Evolutionary conservation across 2,113 vertebrate species (phyloP).

Genomic region (Pardalotus punctatus): DNA sequence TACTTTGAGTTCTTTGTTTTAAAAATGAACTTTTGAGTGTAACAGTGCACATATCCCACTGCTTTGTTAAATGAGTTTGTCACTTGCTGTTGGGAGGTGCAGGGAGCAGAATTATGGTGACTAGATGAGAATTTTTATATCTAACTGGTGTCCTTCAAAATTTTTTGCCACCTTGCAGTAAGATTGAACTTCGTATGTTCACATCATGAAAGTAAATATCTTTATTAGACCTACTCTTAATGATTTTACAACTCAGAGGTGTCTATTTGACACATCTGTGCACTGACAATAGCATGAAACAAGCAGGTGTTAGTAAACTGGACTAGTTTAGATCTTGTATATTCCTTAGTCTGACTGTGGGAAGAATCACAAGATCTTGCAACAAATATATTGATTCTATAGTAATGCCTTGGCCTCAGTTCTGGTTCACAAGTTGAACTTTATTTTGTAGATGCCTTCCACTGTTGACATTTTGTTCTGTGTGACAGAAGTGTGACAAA

Average conservation of each 20-base stretch:
- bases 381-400: not conserved
- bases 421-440: not conserved
- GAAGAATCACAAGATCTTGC: not conserved
- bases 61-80: not conserved
- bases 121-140: not conserved
- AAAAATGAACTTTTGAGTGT: not conserved
- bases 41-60: not conserved
- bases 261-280: not conserved
- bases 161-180: not conserved
- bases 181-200: not conserved
- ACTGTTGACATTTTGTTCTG: not conserved
- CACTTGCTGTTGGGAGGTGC: not conserved
- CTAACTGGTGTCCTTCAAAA: not conserved
- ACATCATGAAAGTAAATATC: not conserved
- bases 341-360: not conserved
- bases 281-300: not conserved
- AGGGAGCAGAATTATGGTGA: not conserved
- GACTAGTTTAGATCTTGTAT: not conserved
- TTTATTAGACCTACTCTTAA: not conserved
- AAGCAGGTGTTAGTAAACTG: not conserved
- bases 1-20: not conserved
- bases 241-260: not conserved
- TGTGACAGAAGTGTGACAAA: slow-evolving; percentile 25
- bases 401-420: not conserved
- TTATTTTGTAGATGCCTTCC: slow-evolving; percentile 33